Conservation (phyloP, 2,797 vertebrate genomes). For the Cercopithecus neglectus region DNA sequence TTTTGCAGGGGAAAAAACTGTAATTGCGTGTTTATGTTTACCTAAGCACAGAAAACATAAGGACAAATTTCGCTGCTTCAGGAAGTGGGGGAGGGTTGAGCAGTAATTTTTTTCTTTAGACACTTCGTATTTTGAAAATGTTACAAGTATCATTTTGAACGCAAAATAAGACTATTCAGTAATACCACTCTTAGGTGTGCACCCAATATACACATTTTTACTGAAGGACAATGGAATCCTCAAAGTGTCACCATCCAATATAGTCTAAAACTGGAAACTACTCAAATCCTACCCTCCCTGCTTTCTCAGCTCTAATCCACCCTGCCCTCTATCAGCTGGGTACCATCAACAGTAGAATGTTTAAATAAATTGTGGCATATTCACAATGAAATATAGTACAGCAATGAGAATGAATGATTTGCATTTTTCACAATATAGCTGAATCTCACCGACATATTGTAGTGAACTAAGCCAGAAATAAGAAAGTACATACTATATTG, state of each 20-base stretch:
- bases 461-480: not conserved
- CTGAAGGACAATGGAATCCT: not conserved
- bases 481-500: not conserved
- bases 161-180: not conserved
- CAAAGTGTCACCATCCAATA: not conserved
- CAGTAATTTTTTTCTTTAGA: constrained; percentile 19
- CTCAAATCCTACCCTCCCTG: not conserved
- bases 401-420: not conserved
- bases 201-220: not conserved
- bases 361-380: not conserved
- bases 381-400: not conserved
- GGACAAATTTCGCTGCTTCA: not conserved
- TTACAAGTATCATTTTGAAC: not conserved
- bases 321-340: not conserved
- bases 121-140: not conserved
- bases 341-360: not conserved
- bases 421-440: not conserved
- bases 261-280: not conserved
- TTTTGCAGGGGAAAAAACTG: not conserved
- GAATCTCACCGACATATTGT: not conserved
- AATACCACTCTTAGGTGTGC: not conserved
- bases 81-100: not conserved
- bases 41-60: not conserved
- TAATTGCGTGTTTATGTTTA: not conserved
- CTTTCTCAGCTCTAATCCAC: not conserved